These are phyloP conservation scores for Sciurus vulgaris DNA, from an alignment of 2,797 vertebrate genomes.

Conservation along the genomic window DNA sequence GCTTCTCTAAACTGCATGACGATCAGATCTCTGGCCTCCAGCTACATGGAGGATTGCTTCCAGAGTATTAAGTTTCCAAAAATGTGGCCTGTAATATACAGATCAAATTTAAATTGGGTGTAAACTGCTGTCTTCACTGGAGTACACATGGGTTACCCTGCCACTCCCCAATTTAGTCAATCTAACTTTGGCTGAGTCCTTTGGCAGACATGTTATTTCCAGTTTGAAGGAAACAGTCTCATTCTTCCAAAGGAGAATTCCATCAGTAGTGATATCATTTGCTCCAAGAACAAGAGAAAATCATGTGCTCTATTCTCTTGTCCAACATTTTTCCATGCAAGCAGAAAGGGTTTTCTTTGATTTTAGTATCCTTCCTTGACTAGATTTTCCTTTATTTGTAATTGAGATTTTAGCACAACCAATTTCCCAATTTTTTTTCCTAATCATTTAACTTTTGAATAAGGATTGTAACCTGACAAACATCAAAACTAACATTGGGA, in stretches of 20 bases:
- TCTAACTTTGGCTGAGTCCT: not conserved
- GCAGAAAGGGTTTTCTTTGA: conserved; percentile 24
- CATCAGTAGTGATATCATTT: not conserved
- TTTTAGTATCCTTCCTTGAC: conserved; percentile 2
- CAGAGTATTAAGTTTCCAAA: conserved; percentile 49
- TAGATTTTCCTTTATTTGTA: conserved; percentile 13
- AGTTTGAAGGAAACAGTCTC: conserved; percentile 17
- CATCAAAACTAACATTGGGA: not conserved
- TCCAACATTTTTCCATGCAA: not conserved
- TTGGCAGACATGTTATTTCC: not conserved
- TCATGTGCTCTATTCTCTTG: not conserved
- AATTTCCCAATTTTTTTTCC: not conserved
- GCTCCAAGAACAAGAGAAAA: conserved; percentile 16
- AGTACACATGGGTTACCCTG: not conserved
- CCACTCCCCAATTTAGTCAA: not conserved
- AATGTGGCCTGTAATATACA: not conserved
- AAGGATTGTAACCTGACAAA: not conserved
- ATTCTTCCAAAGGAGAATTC: conserved; percentile 28
- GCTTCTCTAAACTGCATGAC: conserved; percentile 26
- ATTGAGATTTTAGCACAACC: not conserved
- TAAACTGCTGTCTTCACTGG: conserved; percentile 8
- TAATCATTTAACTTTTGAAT: not conserved
- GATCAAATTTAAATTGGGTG: conserved; percentile 59
- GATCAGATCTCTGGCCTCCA: conserved; percentile 29
- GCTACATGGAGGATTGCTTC: not conserved